Evolutionary conservation across 1,140 invertebrate genomes (phyloP).

Genomic region (Aradophagus sp.): DNA sequence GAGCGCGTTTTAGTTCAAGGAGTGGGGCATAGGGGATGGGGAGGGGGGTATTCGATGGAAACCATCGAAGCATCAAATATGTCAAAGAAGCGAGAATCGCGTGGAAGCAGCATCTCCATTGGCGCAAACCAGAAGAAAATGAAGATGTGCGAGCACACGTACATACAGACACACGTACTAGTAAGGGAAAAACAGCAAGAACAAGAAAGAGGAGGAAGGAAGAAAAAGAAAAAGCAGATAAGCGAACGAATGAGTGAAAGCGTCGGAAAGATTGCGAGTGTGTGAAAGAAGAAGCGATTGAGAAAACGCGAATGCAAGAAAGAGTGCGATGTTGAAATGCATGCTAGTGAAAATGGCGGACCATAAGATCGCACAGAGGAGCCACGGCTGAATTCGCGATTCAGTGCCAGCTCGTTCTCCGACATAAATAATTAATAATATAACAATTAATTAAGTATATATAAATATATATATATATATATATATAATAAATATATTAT

Average conservation of each 20-base stretch:
- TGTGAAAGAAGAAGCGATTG: conserved; percentile 13
- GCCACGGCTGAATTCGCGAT: conserved; percentile 67
- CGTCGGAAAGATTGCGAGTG: conserved; percentile 3
- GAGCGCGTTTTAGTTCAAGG: no score
- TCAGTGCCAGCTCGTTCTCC: conserved; percentile 72
- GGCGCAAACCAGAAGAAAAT: conserved; percentile 23
- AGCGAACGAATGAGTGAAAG: conserved; percentile 5
- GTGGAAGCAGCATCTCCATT: conserved; percentile 46
- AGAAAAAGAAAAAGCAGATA: conserved; percentile 16
- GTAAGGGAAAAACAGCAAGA: conserved; percentile 14
- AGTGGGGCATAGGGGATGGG: conserved; percentile 12
- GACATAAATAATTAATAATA: conserved; percentile 72
- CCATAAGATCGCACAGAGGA: conserved; percentile 50
- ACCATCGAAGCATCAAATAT: conserved; percentile 51
- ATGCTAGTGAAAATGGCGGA: conserved; percentile 35
- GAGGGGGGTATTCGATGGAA: conserved; percentile 37
- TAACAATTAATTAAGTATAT: conserved; percentile 70
- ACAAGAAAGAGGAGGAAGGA: conserved; percentile 4
- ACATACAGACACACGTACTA: conserved; percentile 14
- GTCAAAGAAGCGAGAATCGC: conserved; percentile 51
- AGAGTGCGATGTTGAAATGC: conserved; percentile 16
- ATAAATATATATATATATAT: no score
- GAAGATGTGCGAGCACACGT: conserved; percentile 26
- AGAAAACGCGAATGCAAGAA: conserved; percentile 2
- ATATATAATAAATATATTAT: conserved; percentile 72